Base-by-base conservation (phyloP, 2,797 vertebrate genomes). In the Falco cherrug region DNA sequence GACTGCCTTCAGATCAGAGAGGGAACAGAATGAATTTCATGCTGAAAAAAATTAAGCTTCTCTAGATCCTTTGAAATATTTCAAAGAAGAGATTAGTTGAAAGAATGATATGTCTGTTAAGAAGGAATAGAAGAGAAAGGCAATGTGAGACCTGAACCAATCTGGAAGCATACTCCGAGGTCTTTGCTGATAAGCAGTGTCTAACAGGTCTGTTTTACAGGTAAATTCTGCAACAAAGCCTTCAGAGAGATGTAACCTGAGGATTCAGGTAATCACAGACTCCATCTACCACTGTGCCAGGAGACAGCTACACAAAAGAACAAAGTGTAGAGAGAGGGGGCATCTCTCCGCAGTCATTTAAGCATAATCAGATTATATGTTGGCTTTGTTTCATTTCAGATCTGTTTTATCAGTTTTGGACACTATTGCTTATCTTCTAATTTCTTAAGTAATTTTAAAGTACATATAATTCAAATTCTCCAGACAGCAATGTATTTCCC, bases 311-410 rank as follows among this genome's bases (percentile, higher is more conserved):
- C 1, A 4, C 28, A 56, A 10, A 3, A 51, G 33, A 86, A 75
- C 5, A 9, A 53, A 53, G 22, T 2, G 10, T 8, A 37, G 10
- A 17, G n/a, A 53, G 5, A 47, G 10, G 3, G 2, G 2, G 8
- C 13, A 3, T 25, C 13, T 47, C 68, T 56, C 45, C 74, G 22
- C 16, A 51, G 41, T 10, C 17, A 31, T 25, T 43, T 59, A 25
- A 68, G 16, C 25, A 17, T 41, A 53, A 80, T 29, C 39, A 84
- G 6, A 37, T 64, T 20, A 47, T 7, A 18, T 56, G 13, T 24
- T 87, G 35, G 5, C 8, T 77, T 90, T 90, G 20, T 69, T 64
- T 84, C 7, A 12, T 78, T 90, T 70, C 65, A 33, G 20, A 60
- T 54, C n/a, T 76, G 14, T 47, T 64, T 59, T 28, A 70, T 71